Conservation (phyloP, 2,113 vertebrate species). For the Tachysurus vachellii region DNA sequence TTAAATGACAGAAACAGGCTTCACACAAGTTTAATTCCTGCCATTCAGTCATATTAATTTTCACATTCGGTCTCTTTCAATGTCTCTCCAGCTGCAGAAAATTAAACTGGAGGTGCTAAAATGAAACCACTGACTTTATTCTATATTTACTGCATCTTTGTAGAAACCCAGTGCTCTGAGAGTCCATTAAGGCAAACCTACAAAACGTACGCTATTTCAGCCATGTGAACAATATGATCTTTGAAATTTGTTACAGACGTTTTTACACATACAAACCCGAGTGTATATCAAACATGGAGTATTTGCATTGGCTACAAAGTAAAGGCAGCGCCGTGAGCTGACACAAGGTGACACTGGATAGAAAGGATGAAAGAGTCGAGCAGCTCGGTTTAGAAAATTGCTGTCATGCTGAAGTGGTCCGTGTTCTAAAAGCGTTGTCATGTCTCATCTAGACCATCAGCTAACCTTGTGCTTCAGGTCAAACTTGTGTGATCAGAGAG, state of each 20-base stretch:
- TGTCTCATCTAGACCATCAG: constrained; percentile 26
- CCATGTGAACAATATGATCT: not conserved
- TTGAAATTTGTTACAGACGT: not conserved
- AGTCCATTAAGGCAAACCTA: not conserved
- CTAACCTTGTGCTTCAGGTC: constrained; percentile 43
- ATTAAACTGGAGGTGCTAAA: not conserved
- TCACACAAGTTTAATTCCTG: not conserved
- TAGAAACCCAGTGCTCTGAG: not conserved
- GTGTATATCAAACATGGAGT: not conserved
- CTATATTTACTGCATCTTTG: not conserved
- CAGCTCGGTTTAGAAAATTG: constrained; percentile 27
- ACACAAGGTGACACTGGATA: constrained; percentile 21
- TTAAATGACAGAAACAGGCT: not conserved
- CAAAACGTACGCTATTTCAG: not conserved
- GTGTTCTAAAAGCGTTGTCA: constrained; percentile 20
- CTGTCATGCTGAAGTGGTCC: constrained; percentile 38
- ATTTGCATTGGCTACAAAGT: constrained; percentile 15
- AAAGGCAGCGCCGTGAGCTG: not conserved
- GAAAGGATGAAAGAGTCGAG: constrained; percentile 13
- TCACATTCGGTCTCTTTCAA: not conserved
- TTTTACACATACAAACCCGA: not conserved
- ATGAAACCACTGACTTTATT: not conserved
- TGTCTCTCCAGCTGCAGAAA: not conserved
- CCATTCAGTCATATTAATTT: not conserved
- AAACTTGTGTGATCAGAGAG: constrained; percentile 49